These are phyloP conservation scores for Ramazzottius varieornatus DNA, from an alignment of 2,888 invertebrate species.

Conservation along the genomic window DNA sequence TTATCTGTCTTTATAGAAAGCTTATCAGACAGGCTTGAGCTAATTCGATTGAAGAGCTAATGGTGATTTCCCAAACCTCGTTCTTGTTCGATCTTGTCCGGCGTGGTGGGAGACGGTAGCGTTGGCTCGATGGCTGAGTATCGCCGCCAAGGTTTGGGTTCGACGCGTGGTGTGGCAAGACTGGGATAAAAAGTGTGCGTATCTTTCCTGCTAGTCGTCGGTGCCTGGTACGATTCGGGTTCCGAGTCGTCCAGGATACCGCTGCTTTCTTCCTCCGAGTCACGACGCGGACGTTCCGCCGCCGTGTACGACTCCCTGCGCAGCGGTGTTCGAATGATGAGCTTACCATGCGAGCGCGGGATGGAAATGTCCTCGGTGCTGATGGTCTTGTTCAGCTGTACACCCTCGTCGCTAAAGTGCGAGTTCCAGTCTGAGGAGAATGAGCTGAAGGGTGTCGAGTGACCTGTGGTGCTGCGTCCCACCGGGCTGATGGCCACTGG, in stretches of 20 bases:
- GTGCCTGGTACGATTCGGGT: conserved; percentile 19
- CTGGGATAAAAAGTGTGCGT: conserved; percentile 10
- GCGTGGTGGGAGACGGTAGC: not conserved
- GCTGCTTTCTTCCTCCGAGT: conserved; percentile 18
- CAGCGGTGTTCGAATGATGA: not conserved
- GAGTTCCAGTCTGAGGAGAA: conserved; percentile 4
- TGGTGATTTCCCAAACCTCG: too few relatives aligned
- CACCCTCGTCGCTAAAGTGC: not conserved
- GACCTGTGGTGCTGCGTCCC: not conserved
- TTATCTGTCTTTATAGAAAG: too few relatives aligned
- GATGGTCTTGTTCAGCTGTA: not conserved
- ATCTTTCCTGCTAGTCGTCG: conserved; percentile 12
- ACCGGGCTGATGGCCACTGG: not conserved
- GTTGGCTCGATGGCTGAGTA: not conserved
- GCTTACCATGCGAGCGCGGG: not conserved
- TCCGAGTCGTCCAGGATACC: conserved; percentile 32
- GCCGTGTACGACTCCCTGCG: not conserved
- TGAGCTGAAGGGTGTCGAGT: not conserved
- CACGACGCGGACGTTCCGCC: not conserved
- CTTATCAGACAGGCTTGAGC: too few relatives aligned
- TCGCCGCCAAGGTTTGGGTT: conserved; percentile 1
- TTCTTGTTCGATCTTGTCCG: not conserved
- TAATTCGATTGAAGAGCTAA: too few relatives aligned
- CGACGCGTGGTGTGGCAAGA: not conserved
- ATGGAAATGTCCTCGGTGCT: not conserved